A percentile compares a stretch with the other conserved stretches of the same genome.
phyloP scores from a whole-genome alignment of 2,888 invertebrate genomes.

The Phaonia tiefii region DNA sequence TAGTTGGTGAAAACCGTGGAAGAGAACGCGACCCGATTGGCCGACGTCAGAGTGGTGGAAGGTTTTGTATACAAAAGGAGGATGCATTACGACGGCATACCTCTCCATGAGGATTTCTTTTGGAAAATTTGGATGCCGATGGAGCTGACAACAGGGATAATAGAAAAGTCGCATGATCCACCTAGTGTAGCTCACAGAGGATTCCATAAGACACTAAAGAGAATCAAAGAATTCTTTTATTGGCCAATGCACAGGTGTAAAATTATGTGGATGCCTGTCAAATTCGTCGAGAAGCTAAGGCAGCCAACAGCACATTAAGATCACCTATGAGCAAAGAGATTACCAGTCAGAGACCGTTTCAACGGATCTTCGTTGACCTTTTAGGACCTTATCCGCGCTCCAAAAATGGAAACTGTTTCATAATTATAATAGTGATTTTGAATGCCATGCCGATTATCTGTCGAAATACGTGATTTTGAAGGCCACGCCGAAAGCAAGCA shows the following conservation, averaged over 20 bases:
- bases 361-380: conserved; percentile 59
- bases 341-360: not conserved
- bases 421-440: not conserved
- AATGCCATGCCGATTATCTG: not conserved
- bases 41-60: too few species aligned
- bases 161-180: not conserved
- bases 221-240: not conserved
- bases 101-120: too few species aligned
- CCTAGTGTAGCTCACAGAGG: not conserved
- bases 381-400: conserved; percentile 20
- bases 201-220: not conserved
- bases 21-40: too few species aligned
- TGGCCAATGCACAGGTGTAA: conserved; percentile 8
- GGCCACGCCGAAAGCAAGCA: not conserved
- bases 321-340: not conserved
- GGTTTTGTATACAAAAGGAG: too few species aligned
- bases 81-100: too few species aligned
- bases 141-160: not conserved
- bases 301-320: not conserved
- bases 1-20: too few species aligned
- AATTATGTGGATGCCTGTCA: not conserved
- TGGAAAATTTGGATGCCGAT: not conserved
- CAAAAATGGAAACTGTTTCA: not conserved
- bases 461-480: too few species aligned
- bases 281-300: not conserved